Evolutionary conservation across 2,888 invertebrate genomes (phyloP).

Genomic region (Gymnosoma rotundatum): DNA sequence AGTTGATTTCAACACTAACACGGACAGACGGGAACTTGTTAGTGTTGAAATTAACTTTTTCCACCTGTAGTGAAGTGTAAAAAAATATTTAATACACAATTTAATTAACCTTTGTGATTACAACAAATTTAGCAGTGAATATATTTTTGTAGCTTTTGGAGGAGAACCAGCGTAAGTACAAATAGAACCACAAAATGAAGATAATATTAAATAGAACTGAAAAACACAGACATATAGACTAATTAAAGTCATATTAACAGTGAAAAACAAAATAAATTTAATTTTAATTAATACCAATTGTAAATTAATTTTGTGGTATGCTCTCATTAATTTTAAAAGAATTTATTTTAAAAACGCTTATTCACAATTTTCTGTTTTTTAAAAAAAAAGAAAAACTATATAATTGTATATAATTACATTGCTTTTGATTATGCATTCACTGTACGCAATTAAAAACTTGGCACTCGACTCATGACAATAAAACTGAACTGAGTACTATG

Average conservation of each 20-base stretch:
- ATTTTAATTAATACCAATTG: not conserved
- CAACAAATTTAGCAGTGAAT: not conserved
- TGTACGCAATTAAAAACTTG: slow-evolving; percentile 40
- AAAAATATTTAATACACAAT: slow-evolving; percentile 18
- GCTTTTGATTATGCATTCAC: not conserved
- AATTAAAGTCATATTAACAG: slow-evolving; percentile 1
- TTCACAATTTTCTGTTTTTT: no score
- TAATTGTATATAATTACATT: not conserved
- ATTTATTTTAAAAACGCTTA: no score
- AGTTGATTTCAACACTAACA: no score
- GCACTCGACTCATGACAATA: slow-evolving; percentile 10
- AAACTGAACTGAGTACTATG: not conserved
- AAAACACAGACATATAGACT: slow-evolving; percentile 36
- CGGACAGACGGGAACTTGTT: no score
- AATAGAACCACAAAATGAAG: slow-evolving; percentile 13
- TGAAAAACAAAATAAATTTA: not conserved
- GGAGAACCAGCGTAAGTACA: slow-evolving; percentile 2
- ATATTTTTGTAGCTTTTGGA: not conserved
- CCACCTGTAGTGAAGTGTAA: no score
- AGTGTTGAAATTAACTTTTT: no score
- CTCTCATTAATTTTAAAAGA: no score
- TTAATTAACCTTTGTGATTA: slow-evolving; percentile 24
- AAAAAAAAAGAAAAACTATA: not conserved
- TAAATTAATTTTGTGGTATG: no score
- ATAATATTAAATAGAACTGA: slow-evolving; percentile 44